Evolutionary conservation across 2,113 vertebrate genomes (phyloP), one percentile per base, ranked within the genome.

Genomic region (Mormoops blainvillei): DNA sequence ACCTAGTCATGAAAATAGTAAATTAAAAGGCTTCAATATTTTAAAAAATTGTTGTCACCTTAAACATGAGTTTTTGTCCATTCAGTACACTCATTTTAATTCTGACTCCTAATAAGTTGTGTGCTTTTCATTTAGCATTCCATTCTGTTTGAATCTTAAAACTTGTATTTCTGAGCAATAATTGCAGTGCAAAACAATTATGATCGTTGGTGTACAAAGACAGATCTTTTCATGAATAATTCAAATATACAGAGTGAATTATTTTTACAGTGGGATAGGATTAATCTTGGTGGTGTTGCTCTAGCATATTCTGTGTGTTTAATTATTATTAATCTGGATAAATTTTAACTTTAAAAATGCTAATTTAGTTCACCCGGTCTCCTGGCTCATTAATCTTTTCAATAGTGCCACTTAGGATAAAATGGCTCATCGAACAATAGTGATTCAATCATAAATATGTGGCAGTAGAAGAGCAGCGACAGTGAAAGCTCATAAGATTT

Each of bases 301-400:
- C 15, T 93, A 45, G 90, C 71, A 95, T 54, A 45, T 41, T 97
- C 96, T 91, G 36, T 94, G 41, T 41, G 87, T 26, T 48, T 97
- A 96, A 96, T 97, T 97, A 96, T 95, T 97, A 97, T 94, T 96
- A 98, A 98, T 95, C 81, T 96, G 80, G 74, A 94, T 95, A 94
- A 91, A 48, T 97, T 96, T 89, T 94, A 98, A 98, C 77, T 95
- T 98, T 80, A 74, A 91, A 98, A 98, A 96, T 67, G 43, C 92
- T 97, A 77, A 97, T 98, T 98, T 97, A 92, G 85, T 68, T 98
- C 85, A 94, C 56, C 58, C 36, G 24, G 77, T 97, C 90, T 98
- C 89, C 84, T 97, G 77, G 80, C 94, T 98, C 95, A 97, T 98
- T 98, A 96, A 91, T 97, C 84, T 93, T 68, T 89, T 97, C 80